Base-by-base conservation (phyloP, 1,140 invertebrate genomes). In the Temnothorax curvispinosus region DNA sequence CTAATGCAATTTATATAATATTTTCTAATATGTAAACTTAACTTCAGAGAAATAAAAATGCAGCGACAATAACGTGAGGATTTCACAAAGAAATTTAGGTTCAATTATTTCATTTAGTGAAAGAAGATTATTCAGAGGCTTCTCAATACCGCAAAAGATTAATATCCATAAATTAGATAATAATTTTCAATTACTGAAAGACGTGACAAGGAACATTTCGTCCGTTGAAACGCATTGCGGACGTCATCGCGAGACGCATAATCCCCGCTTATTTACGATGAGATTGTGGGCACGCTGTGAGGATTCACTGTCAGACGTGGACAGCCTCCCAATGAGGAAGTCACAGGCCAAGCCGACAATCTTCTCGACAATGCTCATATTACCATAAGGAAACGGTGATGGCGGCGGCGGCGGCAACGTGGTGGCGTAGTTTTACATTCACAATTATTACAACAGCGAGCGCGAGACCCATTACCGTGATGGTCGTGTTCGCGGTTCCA, bases 401-500 rank as follows among this genome's bases (percentile, higher is more conserved):
- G 35, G 60, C 44, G 9, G 13, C 15, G 27, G 27, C 27, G 6
- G 15, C 38, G 64, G 81, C 71, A 84, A 71, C 52, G 58, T 64
- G 60, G n/a, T 32, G 56, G 50, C 56, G 75, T 76, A 89, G 78
- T 69, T 78, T 72, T 60, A 74, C 89, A 89, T 87, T 89, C 87
- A 87, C 88, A 86, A 90, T 90, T 90, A 89, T 90, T 90, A 80
- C 81, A 89, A 90, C 84, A 56, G 35, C 74, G 38, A 62, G 54
- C 88, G 87, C 35, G 82, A 58, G 47, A 32, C 58, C 74, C 65
- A 89, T 89, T 90, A 90, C 27, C 52, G 47, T 60, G 85, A 84
- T 85, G 44, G 77, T 60, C 47, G 62, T 52, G 76, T 72, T 78
- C 62, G 75, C 56, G 76, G 75, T 75, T 88, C 27, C 35, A 58